Evolutionary conservation across 1,140 invertebrate genomes (phyloP).

Genomic region (Homalodisca vitripennis): DNA sequence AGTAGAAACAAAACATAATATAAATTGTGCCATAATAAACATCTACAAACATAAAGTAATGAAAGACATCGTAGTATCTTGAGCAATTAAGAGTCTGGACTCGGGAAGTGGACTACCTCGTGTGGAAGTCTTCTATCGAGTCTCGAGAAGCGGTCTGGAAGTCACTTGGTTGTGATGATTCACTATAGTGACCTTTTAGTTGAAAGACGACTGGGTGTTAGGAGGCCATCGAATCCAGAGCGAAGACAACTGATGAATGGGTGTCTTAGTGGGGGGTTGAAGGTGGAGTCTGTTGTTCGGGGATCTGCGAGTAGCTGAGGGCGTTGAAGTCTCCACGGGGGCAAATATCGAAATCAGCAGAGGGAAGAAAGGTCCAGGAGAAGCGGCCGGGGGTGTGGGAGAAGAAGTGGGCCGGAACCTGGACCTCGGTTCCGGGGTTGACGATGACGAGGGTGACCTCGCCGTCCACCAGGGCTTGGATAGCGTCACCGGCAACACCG

Average conservation of each 20-base stretch:
- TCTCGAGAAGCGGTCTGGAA: not conserved
- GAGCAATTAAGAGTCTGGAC: not conserved
- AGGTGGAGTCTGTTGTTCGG: constrained; percentile 22
- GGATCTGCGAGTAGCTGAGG: not conserved
- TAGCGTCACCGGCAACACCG: constrained; percentile 4
- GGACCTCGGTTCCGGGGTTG: not conserved
- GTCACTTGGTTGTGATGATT: no score
- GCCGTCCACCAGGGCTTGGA: constrained; percentile 14
- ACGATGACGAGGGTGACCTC: constrained; percentile 2
- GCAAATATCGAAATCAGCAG: constrained; percentile 29
- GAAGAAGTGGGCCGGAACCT: constrained; percentile 23
- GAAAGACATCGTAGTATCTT: not conserved
- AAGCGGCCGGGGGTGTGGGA: constrained; percentile 3
- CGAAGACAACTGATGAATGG: no score
- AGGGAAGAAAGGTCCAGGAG: constrained; percentile 26
- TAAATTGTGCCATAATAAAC: no score
- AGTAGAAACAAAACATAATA: no score
- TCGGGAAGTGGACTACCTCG: no score
- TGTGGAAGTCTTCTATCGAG: not conserved
- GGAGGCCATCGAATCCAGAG: no score
- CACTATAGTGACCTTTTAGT: no score
- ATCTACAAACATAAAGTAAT: not conserved
- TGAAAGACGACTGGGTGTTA: no score
- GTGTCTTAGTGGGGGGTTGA: not conserved
- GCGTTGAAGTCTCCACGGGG: constrained; percentile 4